phyloP scores from a whole-genome alignment of 2,797 vertebrate species.

The Triplophysa bombifrons region DNA sequence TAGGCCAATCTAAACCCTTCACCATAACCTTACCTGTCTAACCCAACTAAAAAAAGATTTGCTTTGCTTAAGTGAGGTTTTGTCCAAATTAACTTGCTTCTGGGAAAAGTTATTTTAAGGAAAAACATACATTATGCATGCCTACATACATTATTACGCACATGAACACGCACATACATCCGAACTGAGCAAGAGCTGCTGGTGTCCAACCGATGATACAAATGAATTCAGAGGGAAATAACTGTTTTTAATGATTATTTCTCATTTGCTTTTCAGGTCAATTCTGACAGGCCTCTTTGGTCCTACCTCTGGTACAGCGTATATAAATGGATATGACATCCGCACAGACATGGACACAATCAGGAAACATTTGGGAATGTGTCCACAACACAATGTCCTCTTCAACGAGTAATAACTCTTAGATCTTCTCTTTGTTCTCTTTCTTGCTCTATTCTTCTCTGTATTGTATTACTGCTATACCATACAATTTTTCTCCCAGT shows the following conservation, averaged over 20 bases:
- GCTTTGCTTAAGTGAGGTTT: not conserved
- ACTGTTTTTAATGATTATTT: conserved; percentile 42
- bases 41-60: not conserved
- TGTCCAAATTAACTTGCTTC: not conserved
- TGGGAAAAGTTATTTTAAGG: not conserved
- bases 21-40: not conserved
- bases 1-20: not conserved
- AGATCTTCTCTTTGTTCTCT: conserved; percentile 60
- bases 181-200: not conserved
- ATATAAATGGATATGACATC: conserved; percentile 92
- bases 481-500: no score
- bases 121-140: not conserved
- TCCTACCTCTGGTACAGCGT: conserved; percentile 91
- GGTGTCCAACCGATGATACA: no score
- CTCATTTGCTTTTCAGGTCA: conserved; percentile 78
- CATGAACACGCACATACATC: not conserved
- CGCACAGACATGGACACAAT: conserved; percentile 86
- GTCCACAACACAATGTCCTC: conserved; percentile 96
- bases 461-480: no score
- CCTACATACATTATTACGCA: not conserved
- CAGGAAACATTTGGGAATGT: conserved; percentile 92
- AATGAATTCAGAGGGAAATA: not conserved
- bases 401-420: conserved; percentile 85
- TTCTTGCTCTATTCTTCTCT: not conserved
- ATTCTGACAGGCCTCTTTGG: conserved; percentile 95